Evolutionary conservation across 2,113 vertebrate genomes (phyloP), one percentile per base, ranked within the genome.

Genomic region (Tichodroma muraria): DNA sequence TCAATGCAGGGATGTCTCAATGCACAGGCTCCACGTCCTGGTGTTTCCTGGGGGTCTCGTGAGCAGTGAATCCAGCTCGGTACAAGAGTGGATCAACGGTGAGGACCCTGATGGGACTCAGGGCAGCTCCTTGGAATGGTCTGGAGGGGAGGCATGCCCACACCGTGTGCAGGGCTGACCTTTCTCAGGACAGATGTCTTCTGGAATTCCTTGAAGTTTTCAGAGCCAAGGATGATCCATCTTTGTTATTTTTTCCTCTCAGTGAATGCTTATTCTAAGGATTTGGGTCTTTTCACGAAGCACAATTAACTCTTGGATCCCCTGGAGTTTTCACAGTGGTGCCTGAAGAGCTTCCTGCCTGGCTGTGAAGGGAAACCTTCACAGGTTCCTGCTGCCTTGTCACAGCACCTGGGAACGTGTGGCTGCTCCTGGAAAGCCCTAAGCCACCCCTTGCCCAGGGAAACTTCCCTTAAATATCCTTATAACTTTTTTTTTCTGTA

Each of bases 41-140:
- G 45, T 22, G 64, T 56, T 69, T 33, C 23, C 45, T 47, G 35
- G 21, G n/a, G 15, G 33, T 15, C 23, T 59, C 33, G 2, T 24
- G 64, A 13, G 0, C 14, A 25, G 23, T 0, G 5, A 13, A 4
- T 49, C 49, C 10, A 22, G 10, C n/a, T 92, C 0, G 4, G 16
- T 38, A 0, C 10, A n/a, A 0, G 16, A 24, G 35, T 25, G 16
- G 10, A 3, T 80, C 28, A 17, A 0, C 0, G 0, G 6, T 10
- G 57, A 2, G 50, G 57, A 17, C 3, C 2, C 33, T 80, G 35
- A 4, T 40, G 59, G 52, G n/a, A n/a, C 45, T 52, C 2, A 1
- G 15, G 44, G 19, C 38, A 35, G 52, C 72, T 44, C 65, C 27
- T 17, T 0, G 0, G 69, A 17, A 4, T 45, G 35, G 45, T 64